These are phyloP conservation scores for Cylindroiulus punctatus DNA, from an alignment of 2,888 invertebrate genomes.

Conservation along the genomic window DNA sequence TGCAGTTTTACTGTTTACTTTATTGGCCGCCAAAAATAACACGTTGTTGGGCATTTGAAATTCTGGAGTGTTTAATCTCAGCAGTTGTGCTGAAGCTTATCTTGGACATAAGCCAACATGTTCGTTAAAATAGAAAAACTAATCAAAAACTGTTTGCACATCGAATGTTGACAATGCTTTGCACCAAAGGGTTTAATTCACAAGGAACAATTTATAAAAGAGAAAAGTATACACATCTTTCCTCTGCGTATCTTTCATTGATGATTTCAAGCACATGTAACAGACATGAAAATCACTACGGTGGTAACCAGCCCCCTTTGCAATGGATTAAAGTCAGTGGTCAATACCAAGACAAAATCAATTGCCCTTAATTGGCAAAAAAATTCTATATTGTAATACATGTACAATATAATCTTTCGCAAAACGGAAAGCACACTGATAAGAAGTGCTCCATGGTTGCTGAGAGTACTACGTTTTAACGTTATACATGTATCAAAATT, in stretches of 20 bases:
- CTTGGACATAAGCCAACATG: slow-evolving; percentile 15
- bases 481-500: background rate
- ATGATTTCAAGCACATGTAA: too few relatives aligned
- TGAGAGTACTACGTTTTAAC: background rate
- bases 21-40: slow-evolving; percentile 11
- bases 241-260: too few relatives aligned
- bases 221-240: too few relatives aligned
- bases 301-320: too few relatives aligned
- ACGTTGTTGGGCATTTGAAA: background rate
- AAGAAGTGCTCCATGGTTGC: background rate
- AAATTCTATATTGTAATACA: background rate
- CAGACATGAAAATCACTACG: too few relatives aligned
- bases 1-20: background rate
- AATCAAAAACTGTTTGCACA: background rate
- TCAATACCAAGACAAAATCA: too few relatives aligned
- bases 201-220: too few relatives aligned
- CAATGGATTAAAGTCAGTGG: too few relatives aligned
- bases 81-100: background rate
- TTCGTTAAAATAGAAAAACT: background rate
- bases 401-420: background rate
- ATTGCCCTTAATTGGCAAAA: too few relatives aligned
- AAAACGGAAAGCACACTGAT: background rate
- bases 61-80: slow-evolving; percentile 6
- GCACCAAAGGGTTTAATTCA: background rate
- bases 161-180: background rate